Conservation (phyloP, 2,888 invertebrate genomes). For the Limnephilus lunatus region DNA sequence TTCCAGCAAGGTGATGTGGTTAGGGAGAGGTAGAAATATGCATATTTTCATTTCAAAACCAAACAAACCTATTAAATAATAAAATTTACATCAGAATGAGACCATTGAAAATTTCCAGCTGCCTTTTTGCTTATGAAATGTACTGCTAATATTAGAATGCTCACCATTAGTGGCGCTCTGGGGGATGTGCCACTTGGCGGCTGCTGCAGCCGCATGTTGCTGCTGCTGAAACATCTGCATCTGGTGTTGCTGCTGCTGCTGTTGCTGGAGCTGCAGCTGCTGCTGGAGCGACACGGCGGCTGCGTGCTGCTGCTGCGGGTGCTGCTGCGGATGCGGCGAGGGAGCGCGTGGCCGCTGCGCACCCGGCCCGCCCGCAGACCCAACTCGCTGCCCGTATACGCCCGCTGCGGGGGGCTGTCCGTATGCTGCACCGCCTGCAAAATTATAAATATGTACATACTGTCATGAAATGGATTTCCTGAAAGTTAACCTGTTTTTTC, state of each 20-base stretch:
- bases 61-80: no score
- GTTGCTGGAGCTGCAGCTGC: conserved; percentile 67
- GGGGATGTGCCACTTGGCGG: conserved; percentile 87
- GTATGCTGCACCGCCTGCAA: conserved; percentile 39
- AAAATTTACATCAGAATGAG: no score
- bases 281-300: conserved; percentile 69
- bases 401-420: conserved; percentile 37
- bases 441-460: no score
- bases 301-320: conserved; percentile 67
- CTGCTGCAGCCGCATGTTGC: conserved; percentile 70
- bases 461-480: no score
- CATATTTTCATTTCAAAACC: no score
- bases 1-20: no score
- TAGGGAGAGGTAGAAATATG: no score
- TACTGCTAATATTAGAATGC: conserved; percentile 28
- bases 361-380: conserved; percentile 47
- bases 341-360: conserved; percentile 70
- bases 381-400: conserved; percentile 44
- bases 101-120: no score
- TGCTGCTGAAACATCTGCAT: conserved; percentile 67
- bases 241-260: conserved; percentile 68
- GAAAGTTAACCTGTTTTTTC: no score
- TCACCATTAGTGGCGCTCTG: conserved; percentile 77
- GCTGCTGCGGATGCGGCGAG: conserved; percentile 69
- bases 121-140: no score